Base-by-base conservation (phyloP, 2,113 vertebrate species). In the Excalfactoria chinensis region DNA sequence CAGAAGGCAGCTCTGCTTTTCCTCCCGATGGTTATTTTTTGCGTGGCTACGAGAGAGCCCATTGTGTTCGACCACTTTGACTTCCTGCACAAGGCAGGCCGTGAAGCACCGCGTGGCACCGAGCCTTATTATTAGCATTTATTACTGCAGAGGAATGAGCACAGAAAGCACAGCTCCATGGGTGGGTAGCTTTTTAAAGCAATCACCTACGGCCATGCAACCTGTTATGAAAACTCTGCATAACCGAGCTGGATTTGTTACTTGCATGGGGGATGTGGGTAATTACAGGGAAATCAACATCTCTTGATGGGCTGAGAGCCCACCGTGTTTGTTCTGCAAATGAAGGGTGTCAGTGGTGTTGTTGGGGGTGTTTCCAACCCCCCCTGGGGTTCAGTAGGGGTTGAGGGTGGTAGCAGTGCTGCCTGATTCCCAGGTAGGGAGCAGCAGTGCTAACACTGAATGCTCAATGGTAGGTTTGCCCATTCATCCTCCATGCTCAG, bases 181-280 rank as follows among this genome's bases (percentile, higher is more conserved):
- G 93, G 89, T 32, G 93, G 79, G 87, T 56, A 91, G 91, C 93
- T 96, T 93, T 95, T 83, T 83, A 95, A 88, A 93, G 93, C 87
- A 40, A 67, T 93, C 94, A 93, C 91, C 95, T 92, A 71, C 74
- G 9, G 89, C 91, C 93, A 3, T 20, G 67, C 93, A 93, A 93
- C 89, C 94, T 91, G 89, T 87, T 93, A 69, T 25, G 84, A 82
- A 91, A 91, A 89, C 55, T 15, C 87, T 72, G 82, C 68, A 22
- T 1, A 79, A 73, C 74, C 88, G 60, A 34, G 55, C 51, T 11
- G 82, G 69, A 59, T 92, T 82, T 75, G 77, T 84, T 79, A 25
- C 1, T 49, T 43, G 48, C 75, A 13, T 0, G 8, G 41, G 44
- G 64, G 41, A 40, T 1, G 69, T 11, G 93, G 77, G 71, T 40